phyloP scores from a whole-genome alignment of 2,888 invertebrate species.

The Saturnia japonica region DNA sequence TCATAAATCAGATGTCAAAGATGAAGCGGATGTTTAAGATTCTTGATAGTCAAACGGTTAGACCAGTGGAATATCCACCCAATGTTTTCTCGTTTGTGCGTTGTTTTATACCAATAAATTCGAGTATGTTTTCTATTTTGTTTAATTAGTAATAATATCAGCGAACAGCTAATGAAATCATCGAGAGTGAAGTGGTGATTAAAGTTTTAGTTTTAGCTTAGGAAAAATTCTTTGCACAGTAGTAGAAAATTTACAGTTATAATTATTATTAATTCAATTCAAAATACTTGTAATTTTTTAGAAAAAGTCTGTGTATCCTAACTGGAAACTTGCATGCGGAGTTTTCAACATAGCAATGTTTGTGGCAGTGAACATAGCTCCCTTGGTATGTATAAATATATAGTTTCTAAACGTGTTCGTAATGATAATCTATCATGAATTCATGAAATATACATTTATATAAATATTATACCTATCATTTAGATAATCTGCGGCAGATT shows the following conservation, averaged over 20 bases:
- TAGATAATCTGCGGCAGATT: conserved; percentile 69
- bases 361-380: conserved; percentile 60
- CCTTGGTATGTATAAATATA: conserved; percentile 56
- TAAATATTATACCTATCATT: conserved; percentile 15
- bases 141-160: no score
- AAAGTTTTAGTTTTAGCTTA: no score
- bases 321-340: conserved; percentile 66
- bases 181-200: not conserved
- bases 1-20: not conserved
- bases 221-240: not conserved
- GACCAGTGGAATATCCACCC: not conserved
- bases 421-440: not conserved
- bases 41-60: not conserved
- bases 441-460: not conserved
- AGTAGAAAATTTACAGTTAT: not conserved
- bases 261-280: not conserved
- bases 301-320: conserved; percentile 64
- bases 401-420: not conserved
- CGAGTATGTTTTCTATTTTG: not conserved
- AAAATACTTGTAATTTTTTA: conserved; percentile 32
- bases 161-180: not conserved
- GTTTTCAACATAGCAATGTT: conserved; percentile 67
- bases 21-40: not conserved
- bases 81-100: not conserved
- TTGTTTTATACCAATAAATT: not conserved